Evolutionary conservation across 2,113 vertebrate species (phyloP).

Genomic region (Lates calcarifer): DNA sequence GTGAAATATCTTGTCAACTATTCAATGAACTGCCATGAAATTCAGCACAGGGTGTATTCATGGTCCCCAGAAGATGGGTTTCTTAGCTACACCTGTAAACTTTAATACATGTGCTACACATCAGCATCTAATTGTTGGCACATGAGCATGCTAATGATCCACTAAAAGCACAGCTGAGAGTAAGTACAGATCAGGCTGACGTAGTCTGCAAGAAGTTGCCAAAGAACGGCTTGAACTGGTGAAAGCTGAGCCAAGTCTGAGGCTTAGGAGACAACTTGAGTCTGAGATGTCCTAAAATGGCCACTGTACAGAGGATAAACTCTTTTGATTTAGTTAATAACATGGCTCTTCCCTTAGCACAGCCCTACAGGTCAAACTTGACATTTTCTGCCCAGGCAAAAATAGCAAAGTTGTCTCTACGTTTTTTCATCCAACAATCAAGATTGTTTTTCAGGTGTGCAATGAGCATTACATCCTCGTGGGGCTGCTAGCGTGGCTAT

Average conservation of each 20-base stretch:
- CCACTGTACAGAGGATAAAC: not conserved
- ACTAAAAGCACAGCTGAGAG: not conserved
- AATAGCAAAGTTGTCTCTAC: not conserved
- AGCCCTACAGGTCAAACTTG: not conserved
- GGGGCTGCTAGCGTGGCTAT: not conserved
- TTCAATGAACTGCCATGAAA: not conserved
- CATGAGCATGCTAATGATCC: not conserved
- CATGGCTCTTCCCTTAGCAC: not conserved
- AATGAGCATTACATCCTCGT: not conserved
- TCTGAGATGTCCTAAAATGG: not conserved
- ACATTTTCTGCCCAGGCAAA: not conserved
- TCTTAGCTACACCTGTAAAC: not conserved
- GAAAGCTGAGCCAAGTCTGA: not conserved
- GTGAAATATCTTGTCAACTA: too few relatives aligned
- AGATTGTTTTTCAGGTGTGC: slow-evolving; percentile 1
- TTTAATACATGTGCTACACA: not conserved
- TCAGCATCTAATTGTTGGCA: not conserved
- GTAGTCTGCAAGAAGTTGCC: not conserved
- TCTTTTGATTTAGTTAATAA: not conserved
- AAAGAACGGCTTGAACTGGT: not conserved
- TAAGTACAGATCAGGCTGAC: not conserved
- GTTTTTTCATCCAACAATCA: not conserved
- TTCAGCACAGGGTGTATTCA: slow-evolving; percentile 1
- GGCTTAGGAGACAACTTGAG: slow-evolving; percentile 3
- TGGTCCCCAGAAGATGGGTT: not conserved